Evolutionary conservation across 2,797 vertebrate species (phyloP), one percentile per base, ranked within the genome.

Genomic region (Phataginus tetradactyla): DNA sequence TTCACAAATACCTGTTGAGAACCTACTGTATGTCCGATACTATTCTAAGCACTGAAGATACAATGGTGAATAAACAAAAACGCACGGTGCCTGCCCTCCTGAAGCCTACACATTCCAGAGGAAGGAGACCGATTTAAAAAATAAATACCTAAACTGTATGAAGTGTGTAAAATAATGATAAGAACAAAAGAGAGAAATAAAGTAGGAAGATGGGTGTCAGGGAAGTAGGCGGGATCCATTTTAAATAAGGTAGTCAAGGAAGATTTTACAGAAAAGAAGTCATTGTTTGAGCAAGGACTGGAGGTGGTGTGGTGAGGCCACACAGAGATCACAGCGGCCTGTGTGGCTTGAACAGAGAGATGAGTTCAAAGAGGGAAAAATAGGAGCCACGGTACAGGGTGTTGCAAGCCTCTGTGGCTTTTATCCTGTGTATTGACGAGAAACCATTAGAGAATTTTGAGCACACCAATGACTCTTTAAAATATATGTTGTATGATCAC

Each of bases 181-280:
- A 69, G 29, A 53, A 1, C 39, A 87, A 77, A 49, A 66, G 59
- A 90, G 57, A 75, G 25, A 71, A 94, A 66, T 59, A 9, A 80
- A 95, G 37, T 25, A 69, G 77, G 27, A 55, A 17, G 18, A 72
- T 5, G 1, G 4, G 12, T 42, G 17, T 72, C 29, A 86, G 5
- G 55, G 55, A 91, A 45, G 13, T 42, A 88, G 57, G 25, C 4
- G 64, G 45, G 14, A 25, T 92, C 37, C 42, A 32, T 90, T 95
- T 90, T 53, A 95, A 93, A 66, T 64, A 89, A 45, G 6, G 12
- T 64, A 71, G 32, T 90, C 53, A 80, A 86, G 45, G 55, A 86
- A 49, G 42, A 34, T 37, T 90, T 75, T 53, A 51, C 0, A 61
- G 57, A 83, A 72, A 53, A 95, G 21, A 88, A 80, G 15, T 75